Conservation (phyloP, 2,888 invertebrate species). For the Melangyna quadrimaculata region DNA sequence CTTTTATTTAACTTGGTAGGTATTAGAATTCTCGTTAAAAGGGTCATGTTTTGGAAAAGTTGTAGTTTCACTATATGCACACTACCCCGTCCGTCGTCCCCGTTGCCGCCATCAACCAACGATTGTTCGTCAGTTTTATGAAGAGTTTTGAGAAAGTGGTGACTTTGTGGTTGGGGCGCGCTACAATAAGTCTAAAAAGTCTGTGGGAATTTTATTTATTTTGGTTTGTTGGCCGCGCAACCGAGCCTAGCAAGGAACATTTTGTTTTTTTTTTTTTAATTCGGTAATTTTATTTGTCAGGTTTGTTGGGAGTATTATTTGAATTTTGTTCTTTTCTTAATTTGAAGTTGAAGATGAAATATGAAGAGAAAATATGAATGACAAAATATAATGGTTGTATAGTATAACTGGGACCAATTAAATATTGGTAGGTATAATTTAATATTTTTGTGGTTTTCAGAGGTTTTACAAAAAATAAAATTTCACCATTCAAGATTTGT, state of each 20-base stretch:
- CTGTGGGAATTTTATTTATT: constrained; percentile 60
- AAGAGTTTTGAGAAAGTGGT: constrained; percentile 21
- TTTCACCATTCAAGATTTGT: not conserved
- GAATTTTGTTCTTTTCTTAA: not conserved
- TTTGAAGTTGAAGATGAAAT: not conserved
- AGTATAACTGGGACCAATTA: constrained; percentile 28
- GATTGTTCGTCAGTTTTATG: constrained; percentile 2
- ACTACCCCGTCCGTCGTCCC: not conserved
- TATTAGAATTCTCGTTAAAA: constrained; percentile 63
- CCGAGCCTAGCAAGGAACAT: constrained; percentile 26
- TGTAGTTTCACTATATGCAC: constrained; percentile 46
- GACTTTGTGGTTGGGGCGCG: constrained; percentile 56
- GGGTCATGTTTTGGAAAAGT: constrained; percentile 65
- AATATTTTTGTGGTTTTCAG: not conserved
- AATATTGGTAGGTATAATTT: constrained; percentile 6
- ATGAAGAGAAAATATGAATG: constrained; percentile 27
- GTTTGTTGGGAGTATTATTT: constrained; percentile 25
- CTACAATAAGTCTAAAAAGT: constrained; percentile 5
- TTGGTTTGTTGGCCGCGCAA: constrained; percentile 33
- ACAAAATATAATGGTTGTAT: not conserved
- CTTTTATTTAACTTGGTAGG: not conserved
- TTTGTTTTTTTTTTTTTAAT: constrained; percentile 12
- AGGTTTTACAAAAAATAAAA: not conserved
- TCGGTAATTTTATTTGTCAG: constrained; percentile 52
- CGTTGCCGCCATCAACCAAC: not conserved